Percentiles rank a stretch among this genome's conserved stretches.
phyloP scores from a whole-genome alignment of 53 echinoderm and acorn worm species.

The Stichopus horrens region DNA sequence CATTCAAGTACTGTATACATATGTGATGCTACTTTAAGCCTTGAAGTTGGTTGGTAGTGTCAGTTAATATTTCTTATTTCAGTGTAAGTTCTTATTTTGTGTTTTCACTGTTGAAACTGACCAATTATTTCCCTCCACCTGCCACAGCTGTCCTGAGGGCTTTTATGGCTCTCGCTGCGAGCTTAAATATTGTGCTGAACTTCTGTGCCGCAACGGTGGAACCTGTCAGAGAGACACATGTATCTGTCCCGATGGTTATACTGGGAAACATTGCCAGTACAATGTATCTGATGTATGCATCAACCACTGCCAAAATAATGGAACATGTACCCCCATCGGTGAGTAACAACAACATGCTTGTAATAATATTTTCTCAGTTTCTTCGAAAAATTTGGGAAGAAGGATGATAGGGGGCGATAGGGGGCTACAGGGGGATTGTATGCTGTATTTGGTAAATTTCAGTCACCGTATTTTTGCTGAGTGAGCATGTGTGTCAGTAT shows the following conservation, averaged over 20 bases:
- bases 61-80: no score
- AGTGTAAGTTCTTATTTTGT: no score
- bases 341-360: not conserved
- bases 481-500: no score
- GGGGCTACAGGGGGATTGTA: not conserved
- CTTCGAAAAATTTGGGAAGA: not conserved
- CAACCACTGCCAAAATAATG: not conserved
- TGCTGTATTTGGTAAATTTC: no score
- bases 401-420: not conserved
- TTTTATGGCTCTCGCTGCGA: not conserved
- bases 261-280: not conserved
- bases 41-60: no score
- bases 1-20: no score
- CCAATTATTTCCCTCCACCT: no score
- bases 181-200: not conserved
- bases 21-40: no score
- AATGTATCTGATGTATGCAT: not conserved
- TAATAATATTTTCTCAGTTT: no score
- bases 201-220: constrained; percentile 9
- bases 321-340: not conserved
- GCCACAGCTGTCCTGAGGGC: not conserved
- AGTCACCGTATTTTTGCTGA: no score
- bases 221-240: not conserved
- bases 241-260: not conserved
- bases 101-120: no score